Evolutionary conservation across 2,797 vertebrate genomes (phyloP).

Genomic region (Miichthys miiuy): DNA sequence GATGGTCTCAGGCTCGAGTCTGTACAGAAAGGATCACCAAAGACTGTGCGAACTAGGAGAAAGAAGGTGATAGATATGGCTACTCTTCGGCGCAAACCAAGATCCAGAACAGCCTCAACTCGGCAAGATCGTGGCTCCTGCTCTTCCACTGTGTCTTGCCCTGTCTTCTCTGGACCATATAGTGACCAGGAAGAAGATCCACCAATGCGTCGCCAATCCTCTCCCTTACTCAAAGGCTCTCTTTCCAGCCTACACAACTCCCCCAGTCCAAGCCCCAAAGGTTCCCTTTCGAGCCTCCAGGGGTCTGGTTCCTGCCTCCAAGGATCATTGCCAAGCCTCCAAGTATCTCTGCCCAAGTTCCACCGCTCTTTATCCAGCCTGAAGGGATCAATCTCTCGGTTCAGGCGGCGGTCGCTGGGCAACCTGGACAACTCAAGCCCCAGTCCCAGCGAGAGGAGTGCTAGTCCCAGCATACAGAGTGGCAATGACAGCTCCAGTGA

Average conservation of each 20-base stretch:
- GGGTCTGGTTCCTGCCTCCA: conserved; percentile 61
- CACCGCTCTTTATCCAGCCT: conserved; percentile 69
- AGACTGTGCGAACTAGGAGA: conserved; percentile 27
- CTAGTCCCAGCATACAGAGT: conserved; percentile 66
- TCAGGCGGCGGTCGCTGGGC: conserved; percentile 68
- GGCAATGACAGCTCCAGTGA: conserved; percentile 79
- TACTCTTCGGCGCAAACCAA: conserved; percentile 67
- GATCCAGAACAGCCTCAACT: conserved; percentile 59
- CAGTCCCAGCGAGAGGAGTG: conserved; percentile 62
- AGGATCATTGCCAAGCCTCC: conserved; percentile 66
- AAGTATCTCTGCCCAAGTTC: conserved; percentile 63
- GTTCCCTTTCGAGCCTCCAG: conserved; percentile 63
- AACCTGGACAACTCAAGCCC: conserved; percentile 65
- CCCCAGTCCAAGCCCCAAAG: conserved; percentile 46
- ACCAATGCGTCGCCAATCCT: conserved; percentile 71
- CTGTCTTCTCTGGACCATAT: conserved; percentile 79
- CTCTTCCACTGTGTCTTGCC: conserved; percentile 83
- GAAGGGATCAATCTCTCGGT: conserved; percentile 60
- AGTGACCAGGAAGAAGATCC: conserved; percentile 79
- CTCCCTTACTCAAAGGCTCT: conserved; percentile 77
- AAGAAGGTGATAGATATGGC: conserved; percentile 61
- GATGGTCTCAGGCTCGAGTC: conserved; percentile 77
- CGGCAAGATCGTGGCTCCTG: conserved; percentile 80
- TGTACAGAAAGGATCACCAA: conserved; percentile 66
- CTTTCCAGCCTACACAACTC: conserved; percentile 65